Base-by-base conservation (phyloP, 2,113 vertebrate genomes). In the Mormoops blainvillei region DNA sequence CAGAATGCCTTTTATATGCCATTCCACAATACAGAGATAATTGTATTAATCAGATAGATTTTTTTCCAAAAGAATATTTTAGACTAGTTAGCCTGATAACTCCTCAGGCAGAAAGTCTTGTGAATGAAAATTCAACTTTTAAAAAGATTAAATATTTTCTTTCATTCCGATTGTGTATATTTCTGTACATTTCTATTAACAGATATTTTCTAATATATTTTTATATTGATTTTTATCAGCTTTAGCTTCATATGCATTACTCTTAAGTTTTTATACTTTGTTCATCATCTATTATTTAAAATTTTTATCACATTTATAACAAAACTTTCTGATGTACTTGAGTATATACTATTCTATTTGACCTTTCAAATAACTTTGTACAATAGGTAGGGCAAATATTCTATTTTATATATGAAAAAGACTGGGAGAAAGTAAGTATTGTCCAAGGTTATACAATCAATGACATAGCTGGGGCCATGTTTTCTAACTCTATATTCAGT, bases 21-120 rank as follows among this genome's bases (percentile, higher is more conserved):
- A 90, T 52, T 80, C 20, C 24, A 1, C 71, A 45, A 2, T 76
- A 45, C 22, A 74, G 19, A 33, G 9, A 16, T 89, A 43, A 15
- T 8, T 48, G 4, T 14, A 56, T 85, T 89, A 92, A 89, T 87
- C 13, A 73, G 19, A 43, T 82, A 78, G 48, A 78, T 67, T 92
- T 96, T 22, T 84, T 96, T 86, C 94, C 45, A 94, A 38, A 81
- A 67, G 52, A 91, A 33, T 96, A 54, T 77, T 95, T 89, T 87
- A 87, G 36, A 52, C 76, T 91, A 74, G 4, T 86, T 90, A 76
- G 11, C 19, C 48, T 56, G n/a, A 52, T 58, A 77, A 84, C 43
- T 80, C 94, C 8, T 91, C 19, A 68, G 58, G 11, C 81, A 58
- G 68, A 84, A 90, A 22, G 9, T 70, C 38, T 96, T 15, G 2